Evolutionary conservation across 2,888 invertebrate species (phyloP), one percentile per base, ranked within the genome.

Genomic region (Morpho achilles): DNA sequence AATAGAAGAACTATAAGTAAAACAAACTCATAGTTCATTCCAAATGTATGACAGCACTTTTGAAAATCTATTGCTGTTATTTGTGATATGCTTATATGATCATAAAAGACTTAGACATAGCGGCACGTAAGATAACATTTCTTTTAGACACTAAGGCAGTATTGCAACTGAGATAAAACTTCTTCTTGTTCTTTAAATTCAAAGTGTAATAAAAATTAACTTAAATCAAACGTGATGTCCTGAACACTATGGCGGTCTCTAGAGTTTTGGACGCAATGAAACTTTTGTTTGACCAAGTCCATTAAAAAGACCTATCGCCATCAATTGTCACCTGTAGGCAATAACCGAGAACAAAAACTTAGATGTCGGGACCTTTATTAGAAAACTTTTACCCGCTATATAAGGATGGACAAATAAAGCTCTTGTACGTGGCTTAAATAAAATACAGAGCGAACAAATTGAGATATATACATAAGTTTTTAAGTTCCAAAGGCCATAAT

Each of bases 311-410:
- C 76, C 82, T 77, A 84, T 85, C 71, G 77, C 76, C 81, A 89
- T 89, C 87, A 87, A 89, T 89, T 89, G 89, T 87, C 88, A 88
- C 87, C 82, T 75, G 81, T 79, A 82, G 75, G 82, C 83, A 87
- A 88, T 89, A 89, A 89, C 78, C 76, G 77, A 66, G 68, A 74
- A 77, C 74, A 73, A 60, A 77, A 86, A 82, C 80, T 84, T 80
- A 77, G 76, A 80, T 81, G 82, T 82, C 72, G 81, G 77, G 76
- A 77, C 75, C 79, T 87, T 90, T 89, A 90, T 90, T 89, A 84
- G 87, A 90, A 89, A 90, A 90, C 83, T 90, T 90, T 82, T 75
- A 73, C 75, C 76, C 74, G 66, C 69, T 68, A 75, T 79, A 79
- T 75, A 72, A 71, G 73, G 75, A 74, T 81, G 79, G 83, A 80